These are phyloP conservation scores for Lumbricus terrestris DNA, from an alignment of 2,888 invertebrate species.

Conservation along the genomic window DNA sequence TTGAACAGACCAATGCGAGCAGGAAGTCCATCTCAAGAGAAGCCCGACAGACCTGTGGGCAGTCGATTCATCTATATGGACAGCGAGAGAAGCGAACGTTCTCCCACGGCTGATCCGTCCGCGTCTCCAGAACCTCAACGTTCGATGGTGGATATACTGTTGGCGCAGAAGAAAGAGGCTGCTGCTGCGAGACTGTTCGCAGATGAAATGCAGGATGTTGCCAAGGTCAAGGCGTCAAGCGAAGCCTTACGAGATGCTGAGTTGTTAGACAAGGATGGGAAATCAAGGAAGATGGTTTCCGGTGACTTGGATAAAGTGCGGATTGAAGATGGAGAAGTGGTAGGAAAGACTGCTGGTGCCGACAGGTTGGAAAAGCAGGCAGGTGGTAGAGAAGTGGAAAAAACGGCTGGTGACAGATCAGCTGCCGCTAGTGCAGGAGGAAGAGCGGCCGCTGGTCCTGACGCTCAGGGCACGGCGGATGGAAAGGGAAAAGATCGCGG, in stretches of 20 bases:
- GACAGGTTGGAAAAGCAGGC: not conserved
- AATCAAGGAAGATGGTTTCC: not conserved
- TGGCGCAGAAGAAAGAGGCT: not conserved
- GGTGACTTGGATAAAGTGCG: not conserved
- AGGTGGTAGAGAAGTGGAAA: not conserved
- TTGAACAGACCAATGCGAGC: not conserved
- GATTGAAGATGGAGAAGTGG: not conserved
- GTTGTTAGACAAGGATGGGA: not conserved
- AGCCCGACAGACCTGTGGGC: not conserved
- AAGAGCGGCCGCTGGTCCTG: not conserved
- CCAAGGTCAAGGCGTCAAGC: not conserved
- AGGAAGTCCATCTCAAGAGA: not conserved
- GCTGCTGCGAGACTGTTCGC: not conserved
- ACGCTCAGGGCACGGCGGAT: not conserved
- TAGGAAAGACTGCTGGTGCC: not conserved
- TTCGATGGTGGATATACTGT: not conserved
- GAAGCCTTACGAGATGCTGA: too few species aligned
- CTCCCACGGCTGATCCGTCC: not conserved
- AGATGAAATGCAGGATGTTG: not conserved
- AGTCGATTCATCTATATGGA: not conserved
- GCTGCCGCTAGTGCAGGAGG: not conserved
- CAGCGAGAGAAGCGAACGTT: not conserved
- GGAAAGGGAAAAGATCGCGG: not conserved
- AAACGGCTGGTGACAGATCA: not conserved
- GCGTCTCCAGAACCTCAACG: not conserved